These are phyloP conservation scores for Polypterus senegalus DNA, from an alignment of 2,113 vertebrate species.

Conservation along the genomic window DNA sequence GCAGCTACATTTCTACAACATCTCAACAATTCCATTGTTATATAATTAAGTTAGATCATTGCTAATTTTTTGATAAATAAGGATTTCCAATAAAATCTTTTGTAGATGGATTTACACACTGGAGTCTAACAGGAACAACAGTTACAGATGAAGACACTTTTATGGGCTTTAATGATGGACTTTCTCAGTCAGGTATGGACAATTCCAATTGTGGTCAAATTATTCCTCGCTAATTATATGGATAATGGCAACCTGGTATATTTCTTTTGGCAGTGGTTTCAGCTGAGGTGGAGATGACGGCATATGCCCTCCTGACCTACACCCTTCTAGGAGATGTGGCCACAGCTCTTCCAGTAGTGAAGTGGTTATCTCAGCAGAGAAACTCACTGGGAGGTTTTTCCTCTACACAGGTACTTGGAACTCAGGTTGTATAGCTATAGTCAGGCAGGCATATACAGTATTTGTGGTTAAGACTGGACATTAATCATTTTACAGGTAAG, in stretches of 20 bases:
- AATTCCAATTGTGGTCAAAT: background rate
- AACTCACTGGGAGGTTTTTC: conserved; percentile 83
- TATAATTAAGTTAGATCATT: too few relatives aligned
- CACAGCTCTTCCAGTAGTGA: conserved; percentile 74
- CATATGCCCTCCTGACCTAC: conserved; percentile 78
- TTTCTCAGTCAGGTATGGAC: conserved; percentile 70
- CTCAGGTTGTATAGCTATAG: background rate
- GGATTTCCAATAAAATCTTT: background rate
- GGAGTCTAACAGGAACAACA: conserved; percentile 71
- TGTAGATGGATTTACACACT: conserved; percentile 80
- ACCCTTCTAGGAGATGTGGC: conserved; percentile 72
- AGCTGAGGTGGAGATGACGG: conserved; percentile 86
- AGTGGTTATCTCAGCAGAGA: conserved; percentile 85
- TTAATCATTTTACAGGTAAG: too few relatives aligned
- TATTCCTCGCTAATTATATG: too few relatives aligned
- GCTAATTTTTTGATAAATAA: too few relatives aligned
- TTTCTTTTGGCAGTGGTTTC: conserved; percentile 60
- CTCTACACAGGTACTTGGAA: conserved; percentile 66
- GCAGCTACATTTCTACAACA: too few relatives aligned
- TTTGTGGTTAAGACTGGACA: too few relatives aligned
- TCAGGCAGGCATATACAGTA: too few relatives aligned
- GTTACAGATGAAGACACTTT: conserved; percentile 72
- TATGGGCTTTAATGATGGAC: conserved; percentile 77
- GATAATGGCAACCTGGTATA: too few relatives aligned
- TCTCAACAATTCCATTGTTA: too few relatives aligned